These are phyloP conservation scores for Dipus sagitta DNA, from an alignment of 2,797 vertebrate genomes.

Conservation along the genomic window DNA sequence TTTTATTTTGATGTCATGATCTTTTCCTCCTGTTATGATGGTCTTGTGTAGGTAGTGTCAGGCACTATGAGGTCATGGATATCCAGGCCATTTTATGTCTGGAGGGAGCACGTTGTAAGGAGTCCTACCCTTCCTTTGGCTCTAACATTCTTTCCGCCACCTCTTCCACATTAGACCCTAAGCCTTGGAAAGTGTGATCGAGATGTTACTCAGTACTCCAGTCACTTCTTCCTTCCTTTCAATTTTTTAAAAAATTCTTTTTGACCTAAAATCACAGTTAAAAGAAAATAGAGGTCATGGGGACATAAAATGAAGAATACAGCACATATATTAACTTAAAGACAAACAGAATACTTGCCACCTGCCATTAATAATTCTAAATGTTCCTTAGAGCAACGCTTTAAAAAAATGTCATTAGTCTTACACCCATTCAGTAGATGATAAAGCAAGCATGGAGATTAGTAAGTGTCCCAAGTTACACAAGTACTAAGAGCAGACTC, in stretches of 20 bases:
- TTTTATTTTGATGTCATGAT: too few species aligned
- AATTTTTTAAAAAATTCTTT: slow-evolving; percentile 34
- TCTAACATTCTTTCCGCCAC: too few species aligned
- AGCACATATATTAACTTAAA: background rate
- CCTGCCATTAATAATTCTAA: background rate
- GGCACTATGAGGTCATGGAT: too few species aligned
- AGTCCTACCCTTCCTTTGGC: too few species aligned
- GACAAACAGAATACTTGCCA: background rate
- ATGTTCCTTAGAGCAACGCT: background rate
- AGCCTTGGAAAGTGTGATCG: too few species aligned
- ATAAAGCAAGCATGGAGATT: background rate
- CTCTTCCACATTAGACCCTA: too few species aligned
- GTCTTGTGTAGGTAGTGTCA: too few species aligned
- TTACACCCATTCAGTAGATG: background rate
- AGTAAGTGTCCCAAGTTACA: background rate
- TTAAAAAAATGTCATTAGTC: background rate
- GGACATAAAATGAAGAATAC: background rate
- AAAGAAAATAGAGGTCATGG: background rate
- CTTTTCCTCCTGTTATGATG: too few species aligned
- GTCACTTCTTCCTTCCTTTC: background rate
- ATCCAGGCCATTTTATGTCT: too few species aligned
- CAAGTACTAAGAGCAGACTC: background rate
- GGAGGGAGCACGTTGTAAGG: too few species aligned
- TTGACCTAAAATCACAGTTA: background rate
- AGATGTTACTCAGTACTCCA: too few species aligned